Evolutionary conservation across 2,888 invertebrate genomes (phyloP).

Genomic region (Drosophila bunnanda): DNA sequence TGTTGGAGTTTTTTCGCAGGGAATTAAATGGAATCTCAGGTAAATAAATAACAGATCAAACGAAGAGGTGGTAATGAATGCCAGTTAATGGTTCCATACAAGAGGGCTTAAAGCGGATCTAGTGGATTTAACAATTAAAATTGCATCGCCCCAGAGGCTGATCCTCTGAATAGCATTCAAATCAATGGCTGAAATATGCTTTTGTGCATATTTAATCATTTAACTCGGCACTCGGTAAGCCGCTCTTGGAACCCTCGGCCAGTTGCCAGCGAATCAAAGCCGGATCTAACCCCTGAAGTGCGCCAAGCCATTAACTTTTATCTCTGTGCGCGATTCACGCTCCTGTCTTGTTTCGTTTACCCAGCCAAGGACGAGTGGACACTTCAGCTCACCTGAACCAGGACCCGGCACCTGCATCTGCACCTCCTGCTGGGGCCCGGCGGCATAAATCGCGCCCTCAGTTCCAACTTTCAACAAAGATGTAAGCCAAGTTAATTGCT

Average conservation of each 20-base stretch:
- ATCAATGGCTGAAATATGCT: conserved; percentile 1
- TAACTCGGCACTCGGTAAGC: conserved; percentile 5
- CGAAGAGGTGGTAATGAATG: background rate
- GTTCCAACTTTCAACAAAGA: conserved; percentile 78
- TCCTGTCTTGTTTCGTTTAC: conserved; percentile 52
- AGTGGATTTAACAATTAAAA: background rate
- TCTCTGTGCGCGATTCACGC: conserved; percentile 53
- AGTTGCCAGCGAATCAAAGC: conserved; percentile 70
- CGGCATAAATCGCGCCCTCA: conserved; percentile 78
- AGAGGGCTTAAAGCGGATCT: background rate
- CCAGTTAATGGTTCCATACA: background rate
- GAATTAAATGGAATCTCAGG: background rate
- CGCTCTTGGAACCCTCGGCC: conserved; percentile 41
- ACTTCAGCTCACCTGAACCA: conserved; percentile 27
- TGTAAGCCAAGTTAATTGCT: conserved; percentile 80
- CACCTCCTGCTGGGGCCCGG: conserved; percentile 33
- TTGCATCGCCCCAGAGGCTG: background rate
- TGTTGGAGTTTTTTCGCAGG: background rate
- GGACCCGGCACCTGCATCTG: conserved; percentile 11
- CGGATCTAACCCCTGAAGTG: conserved; percentile 67
- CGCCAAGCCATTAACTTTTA: conserved; percentile 68
- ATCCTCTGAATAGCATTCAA: background rate
- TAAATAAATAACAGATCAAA: background rate
- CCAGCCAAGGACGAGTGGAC: conserved; percentile 48
- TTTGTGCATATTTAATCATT: conserved; percentile 30